Evolutionary conservation across 2,888 invertebrate genomes (phyloP).

Genomic region (Arrhopalites spinosus): DNA sequence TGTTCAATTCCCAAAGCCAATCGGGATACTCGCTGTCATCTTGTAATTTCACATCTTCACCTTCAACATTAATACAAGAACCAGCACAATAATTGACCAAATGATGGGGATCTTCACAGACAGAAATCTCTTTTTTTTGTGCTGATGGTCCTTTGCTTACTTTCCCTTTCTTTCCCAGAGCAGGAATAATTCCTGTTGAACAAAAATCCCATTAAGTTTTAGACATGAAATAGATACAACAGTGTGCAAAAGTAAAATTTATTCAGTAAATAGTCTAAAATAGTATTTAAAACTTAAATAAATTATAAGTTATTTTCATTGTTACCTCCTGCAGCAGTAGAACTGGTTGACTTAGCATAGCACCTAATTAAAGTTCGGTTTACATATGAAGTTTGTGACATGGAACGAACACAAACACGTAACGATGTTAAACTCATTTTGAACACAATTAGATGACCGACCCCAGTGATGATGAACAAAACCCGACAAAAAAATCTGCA

Average conservation of each 20-base stretch:
- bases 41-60: conserved; percentile 76
- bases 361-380: too few relatives aligned
- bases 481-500: too few relatives aligned
- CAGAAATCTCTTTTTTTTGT: conserved; percentile 76
- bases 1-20: conserved; percentile 83
- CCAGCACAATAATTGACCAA: conserved; percentile 82
- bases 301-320: too few relatives aligned
- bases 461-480: too few relatives aligned
- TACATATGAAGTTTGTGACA: too few relatives aligned
- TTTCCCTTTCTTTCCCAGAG: conserved; percentile 59
- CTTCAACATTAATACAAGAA: conserved; percentile 73
- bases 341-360: too few relatives aligned
- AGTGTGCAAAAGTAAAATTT: background rate
- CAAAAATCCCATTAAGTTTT: background rate
- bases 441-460: too few relatives aligned
- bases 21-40: conserved; percentile 84
- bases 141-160: conserved; percentile 68
- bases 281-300: too few relatives aligned
- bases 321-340: too few relatives aligned
- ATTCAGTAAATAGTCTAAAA: background rate
- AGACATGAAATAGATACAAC: background rate
- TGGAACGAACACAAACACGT: too few relatives aligned
- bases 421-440: too few relatives aligned
- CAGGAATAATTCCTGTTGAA: conserved; percentile 42
- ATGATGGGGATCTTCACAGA: conserved; percentile 80